phyloP scores from a whole-genome alignment of 2,888 invertebrate genomes.

The Apantesis nais region DNA sequence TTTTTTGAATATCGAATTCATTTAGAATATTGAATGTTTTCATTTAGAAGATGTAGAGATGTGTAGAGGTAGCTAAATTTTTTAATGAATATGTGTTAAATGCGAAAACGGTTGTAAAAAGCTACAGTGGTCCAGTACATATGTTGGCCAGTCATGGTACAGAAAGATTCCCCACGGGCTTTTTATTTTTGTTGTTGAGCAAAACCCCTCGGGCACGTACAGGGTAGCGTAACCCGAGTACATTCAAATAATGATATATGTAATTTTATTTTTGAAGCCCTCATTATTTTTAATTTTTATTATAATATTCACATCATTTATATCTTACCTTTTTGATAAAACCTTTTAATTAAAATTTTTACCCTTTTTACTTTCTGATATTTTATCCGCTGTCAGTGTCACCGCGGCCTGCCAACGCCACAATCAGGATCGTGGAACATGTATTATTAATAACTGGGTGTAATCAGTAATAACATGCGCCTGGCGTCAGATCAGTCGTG shows the following conservation, averaged over 20 bases:
- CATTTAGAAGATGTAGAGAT: neutral
- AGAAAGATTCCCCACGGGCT: neutral
- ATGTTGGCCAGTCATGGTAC: neutral
- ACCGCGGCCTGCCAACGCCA: conserved; percentile 13
- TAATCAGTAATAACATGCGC: conserved; percentile 43
- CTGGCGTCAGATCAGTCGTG: conserved; percentile 47
- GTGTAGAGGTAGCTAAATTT: no score
- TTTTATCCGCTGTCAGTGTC: conserved; percentile 12
- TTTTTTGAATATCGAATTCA: no score
- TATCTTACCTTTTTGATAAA: neutral
- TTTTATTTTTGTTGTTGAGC: no score
- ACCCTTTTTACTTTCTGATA: neutral
- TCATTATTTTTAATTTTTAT: neutral
- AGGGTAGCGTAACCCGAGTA: neutral
- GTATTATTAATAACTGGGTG: conserved; percentile 43
- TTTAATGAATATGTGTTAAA: neutral
- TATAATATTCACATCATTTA: neutral
- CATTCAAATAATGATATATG: no score
- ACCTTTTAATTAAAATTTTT: neutral
- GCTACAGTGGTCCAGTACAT: neutral
- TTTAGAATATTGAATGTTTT: neutral
- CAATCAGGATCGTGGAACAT: conserved; percentile 35
- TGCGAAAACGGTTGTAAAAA: neutral
- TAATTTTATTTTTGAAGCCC: neutral
- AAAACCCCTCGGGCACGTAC: neutral